Conservation (phyloP, 1,140 invertebrate genomes). For the Drosophila santomea region DNA sequence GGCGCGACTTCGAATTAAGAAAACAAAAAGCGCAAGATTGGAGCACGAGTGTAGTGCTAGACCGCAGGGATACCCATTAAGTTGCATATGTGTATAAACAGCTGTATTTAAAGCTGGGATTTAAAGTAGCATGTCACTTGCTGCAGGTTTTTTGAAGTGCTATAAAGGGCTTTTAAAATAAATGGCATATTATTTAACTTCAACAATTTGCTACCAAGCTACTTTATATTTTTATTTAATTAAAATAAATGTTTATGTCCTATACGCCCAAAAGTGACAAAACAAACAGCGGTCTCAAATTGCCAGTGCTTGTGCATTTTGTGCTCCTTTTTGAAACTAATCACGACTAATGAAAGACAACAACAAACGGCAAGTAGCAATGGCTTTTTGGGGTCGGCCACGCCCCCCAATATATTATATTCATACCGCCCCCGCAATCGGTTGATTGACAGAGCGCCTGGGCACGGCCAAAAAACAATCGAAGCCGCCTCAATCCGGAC, state of each 20-base stretch:
- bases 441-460: slow-evolving; percentile 68
- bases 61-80: not conserved
- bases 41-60: not conserved
- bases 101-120: too few species aligned
- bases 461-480: slow-evolving; percentile 69
- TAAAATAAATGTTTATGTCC: not conserved
- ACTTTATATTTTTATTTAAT: too few species aligned
- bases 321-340: slow-evolving; percentile 69
- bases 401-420: slow-evolving; percentile 20
- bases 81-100: not conserved
- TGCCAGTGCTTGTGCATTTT: slow-evolving; percentile 58
- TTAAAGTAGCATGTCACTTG: too few species aligned
- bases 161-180: too few species aligned
- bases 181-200: too few species aligned
- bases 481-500: slow-evolving; percentile 50
- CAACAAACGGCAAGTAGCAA: slow-evolving; percentile 46
- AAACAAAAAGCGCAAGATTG: slow-evolving; percentile 40
- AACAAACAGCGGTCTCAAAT: slow-evolving; percentile 50
- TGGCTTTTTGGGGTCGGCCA: slow-evolving; percentile 68
- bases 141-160: too few species aligned
- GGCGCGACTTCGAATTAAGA: slow-evolving; percentile 46
- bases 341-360: slow-evolving; percentile 77
- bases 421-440: slow-evolving; percentile 34
- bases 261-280: slow-evolving; percentile 1
- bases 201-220: too few species aligned